A percentile compares a stretch with the other conserved stretches of the same genome.
Conservation (phyloP, 2,113 vertebrate genomes). For the Amazona guildingii region DNA sequence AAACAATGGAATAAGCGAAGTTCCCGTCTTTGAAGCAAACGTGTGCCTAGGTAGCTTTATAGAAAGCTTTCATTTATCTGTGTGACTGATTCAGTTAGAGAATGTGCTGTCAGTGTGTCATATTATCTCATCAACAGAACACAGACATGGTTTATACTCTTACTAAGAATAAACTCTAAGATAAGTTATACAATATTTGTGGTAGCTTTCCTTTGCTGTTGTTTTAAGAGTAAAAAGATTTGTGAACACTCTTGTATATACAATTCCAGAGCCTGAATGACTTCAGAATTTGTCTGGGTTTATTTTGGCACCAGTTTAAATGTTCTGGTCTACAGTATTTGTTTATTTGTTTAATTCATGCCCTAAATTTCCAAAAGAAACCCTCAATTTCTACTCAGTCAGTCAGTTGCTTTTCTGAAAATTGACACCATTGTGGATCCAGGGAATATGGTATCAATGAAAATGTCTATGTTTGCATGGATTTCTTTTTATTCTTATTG, state of each 20-base stretch:
- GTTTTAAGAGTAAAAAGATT: background rate
- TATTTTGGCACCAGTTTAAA: slow-evolving; percentile 19
- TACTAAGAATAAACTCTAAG: background rate
- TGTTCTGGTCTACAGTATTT: background rate
- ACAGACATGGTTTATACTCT: background rate
- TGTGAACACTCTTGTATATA: background rate
- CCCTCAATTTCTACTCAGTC: slow-evolving; percentile 14
- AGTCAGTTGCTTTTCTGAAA: background rate
- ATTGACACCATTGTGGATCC: background rate
- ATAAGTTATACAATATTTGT: background rate
- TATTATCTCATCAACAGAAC: background rate
- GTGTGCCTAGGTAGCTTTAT: background rate
- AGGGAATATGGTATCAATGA: background rate
- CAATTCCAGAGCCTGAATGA: background rate
- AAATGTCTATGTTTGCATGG: background rate
- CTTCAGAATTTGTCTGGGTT: background rate
- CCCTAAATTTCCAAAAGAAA: background rate
- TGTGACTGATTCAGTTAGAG: background rate
- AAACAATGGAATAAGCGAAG: background rate
- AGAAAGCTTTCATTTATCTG: background rate
- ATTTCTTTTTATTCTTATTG: background rate
- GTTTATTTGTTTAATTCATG: slow-evolving; percentile 35
- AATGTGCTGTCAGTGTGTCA: background rate
- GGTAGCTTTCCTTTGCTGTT: background rate
- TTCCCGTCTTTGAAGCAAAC: background rate